Evolutionary conservation across 2,888 invertebrate genomes (phyloP).

Genomic region (Hyles lineata): DNA sequence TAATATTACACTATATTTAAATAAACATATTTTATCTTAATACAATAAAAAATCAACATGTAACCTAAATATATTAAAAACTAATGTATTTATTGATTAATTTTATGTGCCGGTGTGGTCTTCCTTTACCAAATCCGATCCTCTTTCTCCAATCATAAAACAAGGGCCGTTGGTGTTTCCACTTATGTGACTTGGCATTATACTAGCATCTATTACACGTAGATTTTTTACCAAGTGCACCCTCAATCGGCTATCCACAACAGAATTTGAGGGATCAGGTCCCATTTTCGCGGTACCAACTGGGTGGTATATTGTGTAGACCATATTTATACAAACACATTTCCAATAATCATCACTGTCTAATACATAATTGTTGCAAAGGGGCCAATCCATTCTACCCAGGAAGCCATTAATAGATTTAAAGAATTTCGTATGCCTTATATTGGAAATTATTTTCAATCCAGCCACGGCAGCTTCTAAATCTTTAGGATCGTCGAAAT

Average conservation of each 20-base stretch:
- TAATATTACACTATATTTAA: too few relatives aligned
- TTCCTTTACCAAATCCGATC: constrained; percentile 89
- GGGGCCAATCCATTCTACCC: constrained; percentile 53
- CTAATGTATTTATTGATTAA: too few relatives aligned
- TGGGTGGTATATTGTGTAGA: constrained; percentile 86
- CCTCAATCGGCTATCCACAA: constrained; percentile 84
- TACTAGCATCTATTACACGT: constrained; percentile 90
- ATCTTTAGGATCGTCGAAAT: constrained; percentile 84
- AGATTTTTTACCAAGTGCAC: constrained; percentile 87
- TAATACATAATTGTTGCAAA: constrained; percentile 53
- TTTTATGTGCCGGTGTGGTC: constrained; percentile 35
- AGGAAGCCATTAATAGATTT: constrained; percentile 55
- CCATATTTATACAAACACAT: constrained; percentile 77
- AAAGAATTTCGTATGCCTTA: constrained; percentile 57
- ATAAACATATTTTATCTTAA: too few relatives aligned
- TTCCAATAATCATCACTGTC: constrained; percentile 61
- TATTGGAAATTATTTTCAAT: constrained; percentile 55
- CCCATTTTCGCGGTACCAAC: constrained; percentile 87
- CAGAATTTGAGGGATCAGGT: constrained; percentile 54
- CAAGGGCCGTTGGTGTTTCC: constrained; percentile 87
- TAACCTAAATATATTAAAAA: too few relatives aligned
- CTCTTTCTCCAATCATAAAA: constrained; percentile 93
- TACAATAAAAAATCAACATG: too few relatives aligned
- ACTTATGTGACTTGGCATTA: constrained; percentile 91
- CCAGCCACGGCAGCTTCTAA: constrained; percentile 59